A percentile compares a stretch with the other conserved stretches of the same genome.
Conservation (phyloP, 2,797 vertebrate species). For the Mormyrops boulengeri region DNA sequence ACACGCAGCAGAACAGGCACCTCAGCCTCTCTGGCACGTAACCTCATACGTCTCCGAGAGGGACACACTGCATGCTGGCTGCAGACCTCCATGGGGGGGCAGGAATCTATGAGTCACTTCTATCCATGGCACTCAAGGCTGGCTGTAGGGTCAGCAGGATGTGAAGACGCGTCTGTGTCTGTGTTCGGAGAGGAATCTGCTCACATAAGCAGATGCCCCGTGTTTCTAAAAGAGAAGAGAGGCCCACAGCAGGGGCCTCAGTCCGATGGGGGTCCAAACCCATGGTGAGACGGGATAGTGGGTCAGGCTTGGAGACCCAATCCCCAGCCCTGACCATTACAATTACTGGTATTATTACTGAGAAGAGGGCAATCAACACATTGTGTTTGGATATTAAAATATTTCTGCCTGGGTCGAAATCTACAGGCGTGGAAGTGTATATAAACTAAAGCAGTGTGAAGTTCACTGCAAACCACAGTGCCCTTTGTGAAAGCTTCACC, state of each 20-base stretch:
- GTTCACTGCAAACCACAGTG: neutral
- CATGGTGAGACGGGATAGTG: neutral
- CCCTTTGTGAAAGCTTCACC: neutral
- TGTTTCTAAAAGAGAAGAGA: conserved; percentile 11
- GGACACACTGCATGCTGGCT: neutral
- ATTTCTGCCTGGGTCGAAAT: neutral
- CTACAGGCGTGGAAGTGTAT: neutral
- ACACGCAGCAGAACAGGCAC: neutral
- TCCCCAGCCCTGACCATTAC: neutral
- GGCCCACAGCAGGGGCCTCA: neutral
- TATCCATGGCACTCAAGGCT: neutral
- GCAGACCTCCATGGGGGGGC: neutral
- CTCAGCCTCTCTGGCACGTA: neutral
- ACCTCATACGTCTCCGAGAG: neutral
- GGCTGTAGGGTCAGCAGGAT: neutral
- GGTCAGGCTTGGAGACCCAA: neutral
- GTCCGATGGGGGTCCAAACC: neutral
- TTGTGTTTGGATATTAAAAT: neutral
- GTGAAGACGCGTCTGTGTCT: neutral
- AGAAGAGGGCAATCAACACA: neutral
- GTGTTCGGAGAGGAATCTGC: neutral
- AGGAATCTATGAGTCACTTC: neutral
- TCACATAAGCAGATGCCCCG: conserved; percentile 9
- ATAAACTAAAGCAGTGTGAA: neutral
- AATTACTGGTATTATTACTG: neutral